phyloP scores from a whole-genome alignment of 2,113 vertebrate species.

The Chaetodon auriga region DNA sequence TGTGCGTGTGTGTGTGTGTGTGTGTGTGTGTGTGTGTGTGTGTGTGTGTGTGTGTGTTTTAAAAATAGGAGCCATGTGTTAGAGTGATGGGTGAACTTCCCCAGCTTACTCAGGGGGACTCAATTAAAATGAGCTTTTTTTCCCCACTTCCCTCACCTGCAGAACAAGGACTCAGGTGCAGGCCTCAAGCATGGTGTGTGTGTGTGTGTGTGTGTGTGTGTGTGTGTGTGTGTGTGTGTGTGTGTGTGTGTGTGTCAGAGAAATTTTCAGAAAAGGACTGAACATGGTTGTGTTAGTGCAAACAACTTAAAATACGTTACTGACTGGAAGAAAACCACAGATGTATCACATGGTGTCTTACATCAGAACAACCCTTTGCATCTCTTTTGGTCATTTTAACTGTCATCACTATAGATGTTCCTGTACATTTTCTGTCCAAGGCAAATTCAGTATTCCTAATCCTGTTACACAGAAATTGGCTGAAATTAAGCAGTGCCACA shows the following conservation, averaged over 20 bases:
- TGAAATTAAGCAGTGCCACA: background rate
- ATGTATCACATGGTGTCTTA: background rate
- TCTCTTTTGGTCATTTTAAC: background rate
- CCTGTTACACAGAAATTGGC: background rate
- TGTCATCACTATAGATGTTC: background rate
- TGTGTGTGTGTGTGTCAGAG: background rate
- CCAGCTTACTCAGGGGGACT: constrained; percentile 58
- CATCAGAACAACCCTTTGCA: background rate
- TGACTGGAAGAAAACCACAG: background rate
- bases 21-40: constrained; percentile 25
- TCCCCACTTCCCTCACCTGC: constrained; percentile 29
- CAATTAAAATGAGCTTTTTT: constrained; percentile 64
- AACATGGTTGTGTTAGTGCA: background rate
- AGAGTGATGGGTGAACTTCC: constrained; percentile 68
- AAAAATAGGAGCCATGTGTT: constrained; percentile 63
- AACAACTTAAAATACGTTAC: too few species aligned
- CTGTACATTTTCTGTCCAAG: background rate
- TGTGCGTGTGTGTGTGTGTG: constrained; percentile 15
- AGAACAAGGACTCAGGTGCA: constrained; percentile 43
- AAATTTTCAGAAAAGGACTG: background rate
- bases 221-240: too few species aligned
- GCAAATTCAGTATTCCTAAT: constrained; percentile 27
- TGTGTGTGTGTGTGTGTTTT: constrained; percentile 28
- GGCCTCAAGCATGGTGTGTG: constrained; percentile 25
- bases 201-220: background rate